These are phyloP conservation scores for Acanthopagrus latus DNA, from an alignment of 2,797 vertebrate species.

Conservation along the genomic window DNA sequence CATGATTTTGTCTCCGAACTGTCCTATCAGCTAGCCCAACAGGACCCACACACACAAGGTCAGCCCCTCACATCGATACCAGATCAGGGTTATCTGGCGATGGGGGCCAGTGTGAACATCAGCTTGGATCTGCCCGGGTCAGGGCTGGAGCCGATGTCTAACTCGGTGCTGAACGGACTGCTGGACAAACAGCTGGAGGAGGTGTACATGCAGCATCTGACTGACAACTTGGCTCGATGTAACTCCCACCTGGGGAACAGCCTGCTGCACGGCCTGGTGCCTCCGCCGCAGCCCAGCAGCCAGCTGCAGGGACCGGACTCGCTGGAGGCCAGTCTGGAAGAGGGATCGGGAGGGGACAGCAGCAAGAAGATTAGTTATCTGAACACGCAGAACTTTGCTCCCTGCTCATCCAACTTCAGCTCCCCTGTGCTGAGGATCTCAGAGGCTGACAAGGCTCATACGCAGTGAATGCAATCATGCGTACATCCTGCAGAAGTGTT, in stretches of 20 bases:
- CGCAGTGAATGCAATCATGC: conserved; percentile 7
- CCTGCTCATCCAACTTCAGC: conserved; percentile 81
- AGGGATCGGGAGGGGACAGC: conserved; percentile 18
- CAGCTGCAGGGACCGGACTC: conserved; percentile 53
- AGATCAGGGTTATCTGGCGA: conserved; percentile 79
- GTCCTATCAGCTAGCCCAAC: background rate
- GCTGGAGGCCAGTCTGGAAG: conserved; percentile 59
- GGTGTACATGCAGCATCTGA: conserved; percentile 91
- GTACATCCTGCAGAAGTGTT: background rate
- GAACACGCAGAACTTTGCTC: conserved; percentile 59
- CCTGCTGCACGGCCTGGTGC: conserved; percentile 78
- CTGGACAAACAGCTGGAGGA: conserved; percentile 91
- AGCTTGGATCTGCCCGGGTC: conserved; percentile 64
- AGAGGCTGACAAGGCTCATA: conserved; percentile 50
- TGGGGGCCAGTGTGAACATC: conserved; percentile 61
- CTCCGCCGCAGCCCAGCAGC: conserved; percentile 63
- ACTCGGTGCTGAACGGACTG: conserved; percentile 89
- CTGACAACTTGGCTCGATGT: conserved; percentile 88
- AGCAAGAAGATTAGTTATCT: conserved; percentile 61
- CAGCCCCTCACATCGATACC: conserved; percentile 19
- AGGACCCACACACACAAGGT: background rate
- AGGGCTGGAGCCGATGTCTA: conserved; percentile 87
- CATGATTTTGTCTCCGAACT: background rate
- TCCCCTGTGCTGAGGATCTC: conserved; percentile 83
- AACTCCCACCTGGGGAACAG: conserved; percentile 78